phyloP scores from a whole-genome alignment of 2,888 invertebrate genomes.

The Heliothis peltigera region DNA sequence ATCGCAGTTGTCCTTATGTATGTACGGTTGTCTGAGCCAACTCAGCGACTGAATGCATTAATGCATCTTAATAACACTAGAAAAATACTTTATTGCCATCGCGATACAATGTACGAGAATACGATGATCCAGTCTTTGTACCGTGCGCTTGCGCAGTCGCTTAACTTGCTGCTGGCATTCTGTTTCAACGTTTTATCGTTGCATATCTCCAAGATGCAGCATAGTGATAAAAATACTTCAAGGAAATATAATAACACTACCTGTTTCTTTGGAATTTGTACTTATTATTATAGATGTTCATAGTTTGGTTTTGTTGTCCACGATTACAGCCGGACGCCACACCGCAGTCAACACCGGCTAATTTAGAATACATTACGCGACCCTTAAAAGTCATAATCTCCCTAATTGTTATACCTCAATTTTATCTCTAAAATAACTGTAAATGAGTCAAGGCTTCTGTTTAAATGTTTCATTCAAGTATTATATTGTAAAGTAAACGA shows the following conservation, averaged over 20 bases:
- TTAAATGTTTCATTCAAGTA: slow-evolving; percentile 28
- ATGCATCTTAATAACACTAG: slow-evolving; percentile 43
- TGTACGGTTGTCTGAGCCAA: slow-evolving; percentile 27
- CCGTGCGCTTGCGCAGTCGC: slow-evolving; percentile 27
- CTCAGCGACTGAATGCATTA: slow-evolving; percentile 34
- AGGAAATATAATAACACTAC: slow-evolving; percentile 30
- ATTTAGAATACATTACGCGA: slow-evolving; percentile 50
- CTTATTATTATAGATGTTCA: slow-evolving; percentile 4
- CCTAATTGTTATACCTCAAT: slow-evolving; percentile 34
- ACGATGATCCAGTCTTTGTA: slow-evolving; percentile 6
- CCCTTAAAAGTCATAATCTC: slow-evolving; percentile 51
- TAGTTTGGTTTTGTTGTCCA: neutral
- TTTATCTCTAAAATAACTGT: slow-evolving; percentile 52
- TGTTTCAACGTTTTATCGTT: slow-evolving; percentile 31
- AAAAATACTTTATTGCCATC: slow-evolving; percentile 35
- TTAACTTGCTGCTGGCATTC: slow-evolving; percentile 20
- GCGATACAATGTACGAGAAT: slow-evolving; percentile 10
- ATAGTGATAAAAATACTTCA: slow-evolving; percentile 34
- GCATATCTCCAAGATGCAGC: slow-evolving; percentile 34
- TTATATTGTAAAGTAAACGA: slow-evolving; percentile 21
- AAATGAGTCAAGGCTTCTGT: slow-evolving; percentile 47
- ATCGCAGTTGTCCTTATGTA: slow-evolving; percentile 34
- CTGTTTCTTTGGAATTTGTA: slow-evolving; percentile 14
- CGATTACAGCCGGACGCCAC: slow-evolving; percentile 11
- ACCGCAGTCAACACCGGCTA: slow-evolving; percentile 19